Conservation (phyloP, 92 coral and sea anemone genomes). For the Palythoa caribaeorum region DNA sequence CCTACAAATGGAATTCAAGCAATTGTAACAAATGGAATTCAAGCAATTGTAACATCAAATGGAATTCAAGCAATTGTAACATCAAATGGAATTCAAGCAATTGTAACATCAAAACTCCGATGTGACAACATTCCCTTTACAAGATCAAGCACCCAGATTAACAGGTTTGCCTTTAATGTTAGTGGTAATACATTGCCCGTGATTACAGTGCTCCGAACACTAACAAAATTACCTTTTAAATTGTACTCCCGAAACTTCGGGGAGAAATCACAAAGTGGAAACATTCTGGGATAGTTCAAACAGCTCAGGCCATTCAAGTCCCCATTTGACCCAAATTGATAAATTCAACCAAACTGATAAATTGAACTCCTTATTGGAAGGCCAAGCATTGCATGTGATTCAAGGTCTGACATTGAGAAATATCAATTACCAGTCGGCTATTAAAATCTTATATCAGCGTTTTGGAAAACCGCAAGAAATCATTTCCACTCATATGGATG, state of each 20-base stretch:
- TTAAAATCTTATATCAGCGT: constrained; percentile 55
- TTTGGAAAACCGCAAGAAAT: constrained; percentile 63
- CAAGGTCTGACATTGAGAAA: constrained; percentile 45
- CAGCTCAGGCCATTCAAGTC: constrained; percentile 51
- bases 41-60: constrained; percentile 29
- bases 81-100: constrained; percentile 19
- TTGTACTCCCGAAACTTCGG: constrained; percentile 40
- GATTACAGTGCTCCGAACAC: constrained; percentile 18
- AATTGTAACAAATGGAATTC: constrained; percentile 23
- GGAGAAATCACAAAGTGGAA: constrained; percentile 49
- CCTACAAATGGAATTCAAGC: constrained; percentile 13
- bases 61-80: constrained; percentile 22
- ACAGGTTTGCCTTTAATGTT: constrained; percentile 36
- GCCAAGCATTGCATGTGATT: constrained; percentile 50
- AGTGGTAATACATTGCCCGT: constrained; percentile 25
- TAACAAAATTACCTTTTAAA: constrained; percentile 61
- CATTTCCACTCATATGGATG: constrained; percentile 71
- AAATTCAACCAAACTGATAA: constrained; percentile 56
- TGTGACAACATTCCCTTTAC: constrained; percentile 27
- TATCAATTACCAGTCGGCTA: constrained; percentile 55
- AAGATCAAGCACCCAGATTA: constrained; percentile 14
- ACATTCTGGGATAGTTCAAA: constrained; percentile 69
- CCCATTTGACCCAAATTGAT: constrained; percentile 44
- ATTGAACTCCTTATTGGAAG: constrained; percentile 62
- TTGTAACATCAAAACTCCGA: constrained; percentile 23